Percentiles rank a stretch among this genome's conserved stretches.
Evolutionary conservation across 2,797 vertebrate species (phyloP).

Genomic region (Otus scops): DNA sequence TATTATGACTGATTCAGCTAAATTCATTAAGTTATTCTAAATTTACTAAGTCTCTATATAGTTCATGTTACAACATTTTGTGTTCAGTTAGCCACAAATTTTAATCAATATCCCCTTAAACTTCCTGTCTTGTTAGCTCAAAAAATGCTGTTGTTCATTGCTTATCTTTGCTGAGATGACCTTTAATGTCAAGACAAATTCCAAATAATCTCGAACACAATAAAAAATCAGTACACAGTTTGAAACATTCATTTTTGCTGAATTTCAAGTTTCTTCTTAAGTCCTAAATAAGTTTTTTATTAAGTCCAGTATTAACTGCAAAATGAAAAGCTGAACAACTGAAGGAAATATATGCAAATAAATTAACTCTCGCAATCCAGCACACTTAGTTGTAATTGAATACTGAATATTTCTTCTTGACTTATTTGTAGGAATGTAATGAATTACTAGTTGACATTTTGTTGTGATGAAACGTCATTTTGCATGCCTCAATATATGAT

Average conservation of each 20-base stretch:
- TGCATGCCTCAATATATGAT: neutral
- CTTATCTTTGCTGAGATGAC: neutral
- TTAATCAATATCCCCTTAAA: slow-evolving; percentile 1
- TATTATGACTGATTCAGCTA: neutral
- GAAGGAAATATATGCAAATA: slow-evolving; percentile 16
- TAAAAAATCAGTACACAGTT: neutral
- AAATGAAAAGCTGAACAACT: neutral
- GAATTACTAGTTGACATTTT: slow-evolving; percentile 17
- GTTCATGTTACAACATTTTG: neutral
- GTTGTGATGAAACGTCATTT: neutral
- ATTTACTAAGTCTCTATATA: neutral
- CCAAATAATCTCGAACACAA: neutral
- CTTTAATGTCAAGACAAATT: neutral
- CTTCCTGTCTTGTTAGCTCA: neutral
- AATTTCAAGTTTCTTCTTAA: neutral
- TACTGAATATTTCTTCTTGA: neutral
- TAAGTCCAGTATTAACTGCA: neutral
- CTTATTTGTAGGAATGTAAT: slow-evolving; percentile 21
- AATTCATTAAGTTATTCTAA: neutral
- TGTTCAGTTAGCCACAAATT: neutral
- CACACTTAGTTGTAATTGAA: neutral
- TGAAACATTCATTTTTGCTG: neutral
- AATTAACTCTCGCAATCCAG: neutral
- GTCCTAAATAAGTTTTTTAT: neutral
- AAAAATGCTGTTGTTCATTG: neutral